Evolutionary conservation across 2,797 vertebrate species (phyloP).

Genomic region (Circus cinereus): DNA sequence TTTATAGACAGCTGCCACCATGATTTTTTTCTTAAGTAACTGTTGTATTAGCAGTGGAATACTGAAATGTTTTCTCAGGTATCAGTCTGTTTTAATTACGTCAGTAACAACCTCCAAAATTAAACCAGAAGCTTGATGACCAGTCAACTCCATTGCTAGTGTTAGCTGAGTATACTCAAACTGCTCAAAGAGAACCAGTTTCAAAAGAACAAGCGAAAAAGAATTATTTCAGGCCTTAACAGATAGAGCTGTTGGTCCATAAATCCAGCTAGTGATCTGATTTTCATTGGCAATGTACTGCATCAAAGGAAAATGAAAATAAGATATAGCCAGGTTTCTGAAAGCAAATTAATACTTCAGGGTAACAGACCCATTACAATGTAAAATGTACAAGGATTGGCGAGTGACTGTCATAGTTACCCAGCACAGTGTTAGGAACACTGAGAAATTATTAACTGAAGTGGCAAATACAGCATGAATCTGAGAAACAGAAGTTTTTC

Average conservation of each 20-base stretch:
- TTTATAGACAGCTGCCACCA: not conserved
- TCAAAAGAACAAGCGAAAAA: not conserved
- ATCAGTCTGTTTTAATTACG: not conserved
- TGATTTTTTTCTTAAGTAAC: not conserved
- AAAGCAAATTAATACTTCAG: not conserved
- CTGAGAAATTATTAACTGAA: not conserved
- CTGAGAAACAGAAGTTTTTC: not conserved
- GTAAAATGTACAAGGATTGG: not conserved
- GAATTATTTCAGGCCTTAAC: not conserved
- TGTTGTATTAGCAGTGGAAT: not conserved
- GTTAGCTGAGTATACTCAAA: not conserved
- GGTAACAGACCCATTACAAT: not conserved
- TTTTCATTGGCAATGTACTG: not conserved
- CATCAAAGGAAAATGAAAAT: not conserved
- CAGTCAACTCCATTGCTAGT: not conserved
- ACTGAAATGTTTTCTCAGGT: not conserved
- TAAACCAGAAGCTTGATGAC: not conserved
- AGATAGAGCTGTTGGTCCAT: not conserved
- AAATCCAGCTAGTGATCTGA: not conserved
- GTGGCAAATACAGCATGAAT: not conserved
- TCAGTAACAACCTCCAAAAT: not conserved
- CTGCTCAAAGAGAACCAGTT: not conserved
- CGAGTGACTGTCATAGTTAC: not conserved
- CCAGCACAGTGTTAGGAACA: not conserved
- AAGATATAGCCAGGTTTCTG: not conserved